Evolutionary conservation across 2,113 vertebrate species (phyloP).

Genomic region (Lanius collurio): DNA sequence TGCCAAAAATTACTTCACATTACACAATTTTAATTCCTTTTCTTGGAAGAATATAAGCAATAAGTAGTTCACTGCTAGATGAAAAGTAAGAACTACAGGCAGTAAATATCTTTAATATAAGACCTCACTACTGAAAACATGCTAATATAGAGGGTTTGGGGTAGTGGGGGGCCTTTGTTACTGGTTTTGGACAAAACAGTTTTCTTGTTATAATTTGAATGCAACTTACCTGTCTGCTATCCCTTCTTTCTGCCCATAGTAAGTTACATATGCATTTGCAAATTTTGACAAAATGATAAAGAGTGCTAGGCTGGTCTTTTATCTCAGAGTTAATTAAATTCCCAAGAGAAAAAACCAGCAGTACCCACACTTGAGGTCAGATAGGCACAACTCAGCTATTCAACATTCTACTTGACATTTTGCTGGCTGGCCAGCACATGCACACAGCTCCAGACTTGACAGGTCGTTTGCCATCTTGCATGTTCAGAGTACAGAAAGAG

Average conservation of each 20-base stretch:
- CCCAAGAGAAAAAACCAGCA: background rate
- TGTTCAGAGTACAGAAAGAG: background rate
- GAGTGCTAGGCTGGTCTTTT: background rate
- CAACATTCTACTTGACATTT: background rate
- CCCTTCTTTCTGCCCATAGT: background rate
- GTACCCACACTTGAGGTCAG: background rate
- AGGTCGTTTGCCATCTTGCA: background rate
- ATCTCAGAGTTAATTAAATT: background rate
- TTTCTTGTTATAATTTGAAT: background rate
- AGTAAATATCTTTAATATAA: background rate
- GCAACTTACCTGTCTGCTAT: background rate
- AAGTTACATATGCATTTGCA: background rate
- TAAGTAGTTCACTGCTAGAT: background rate
- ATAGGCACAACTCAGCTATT: background rate
- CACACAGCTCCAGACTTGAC: background rate
- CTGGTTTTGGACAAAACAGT: background rate
- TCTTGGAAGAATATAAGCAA: background rate
- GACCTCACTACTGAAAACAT: background rate
- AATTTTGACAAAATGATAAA: background rate
- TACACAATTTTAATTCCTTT: slow-evolving; percentile 12
- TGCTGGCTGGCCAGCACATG: background rate
- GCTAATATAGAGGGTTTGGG: background rate
- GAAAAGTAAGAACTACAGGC: background rate
- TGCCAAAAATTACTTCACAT: background rate
- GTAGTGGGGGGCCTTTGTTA: background rate